phyloP scores from a whole-genome alignment of 2,797 vertebrate species.

The Alosa sapidissima region DNA sequence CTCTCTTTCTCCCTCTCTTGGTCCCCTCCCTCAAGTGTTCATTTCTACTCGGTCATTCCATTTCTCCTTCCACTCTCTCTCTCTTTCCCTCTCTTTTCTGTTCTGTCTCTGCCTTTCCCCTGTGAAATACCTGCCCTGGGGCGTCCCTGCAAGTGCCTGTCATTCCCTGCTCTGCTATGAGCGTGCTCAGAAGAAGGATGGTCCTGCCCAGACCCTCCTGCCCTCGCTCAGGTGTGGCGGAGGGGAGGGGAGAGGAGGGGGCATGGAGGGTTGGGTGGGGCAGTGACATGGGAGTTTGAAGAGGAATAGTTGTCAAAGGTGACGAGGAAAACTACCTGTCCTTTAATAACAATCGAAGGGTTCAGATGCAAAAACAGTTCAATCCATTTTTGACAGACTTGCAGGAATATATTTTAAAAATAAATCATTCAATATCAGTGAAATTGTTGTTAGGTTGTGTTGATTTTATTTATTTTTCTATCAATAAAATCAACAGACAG shows the following conservation, averaged over 20 bases:
- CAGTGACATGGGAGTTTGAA: neutral
- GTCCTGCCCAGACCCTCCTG: neutral
- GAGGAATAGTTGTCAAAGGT: neutral
- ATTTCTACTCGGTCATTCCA: constrained; percentile 1
- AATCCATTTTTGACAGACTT: too few relatives aligned
- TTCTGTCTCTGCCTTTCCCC: constrained; percentile 25
- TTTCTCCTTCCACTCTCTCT: neutral
- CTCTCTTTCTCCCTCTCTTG: constrained; percentile 11
- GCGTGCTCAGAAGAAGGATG: constrained; percentile 21
- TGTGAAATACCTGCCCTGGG: constrained; percentile 65
- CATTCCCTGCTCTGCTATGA: constrained; percentile 50
- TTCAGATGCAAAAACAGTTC: too few relatives aligned
- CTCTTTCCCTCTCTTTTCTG: neutral
- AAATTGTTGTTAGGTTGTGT: too few relatives aligned
- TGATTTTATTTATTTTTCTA: too few relatives aligned
- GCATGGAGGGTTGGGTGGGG: neutral
- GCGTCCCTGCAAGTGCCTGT: constrained; percentile 57
- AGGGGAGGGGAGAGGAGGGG: neutral
- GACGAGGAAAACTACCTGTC: neutral
- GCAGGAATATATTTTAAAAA: too few relatives aligned
- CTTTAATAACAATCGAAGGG: neutral
- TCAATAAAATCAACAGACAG: too few relatives aligned
- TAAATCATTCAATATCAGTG: too few relatives aligned
- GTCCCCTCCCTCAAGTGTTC: constrained; percentile 30
- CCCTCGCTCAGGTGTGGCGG: neutral